Evolutionary conservation across 2,113 vertebrate genomes (phyloP).

Genomic region (Odobenus rosmarus): DNA sequence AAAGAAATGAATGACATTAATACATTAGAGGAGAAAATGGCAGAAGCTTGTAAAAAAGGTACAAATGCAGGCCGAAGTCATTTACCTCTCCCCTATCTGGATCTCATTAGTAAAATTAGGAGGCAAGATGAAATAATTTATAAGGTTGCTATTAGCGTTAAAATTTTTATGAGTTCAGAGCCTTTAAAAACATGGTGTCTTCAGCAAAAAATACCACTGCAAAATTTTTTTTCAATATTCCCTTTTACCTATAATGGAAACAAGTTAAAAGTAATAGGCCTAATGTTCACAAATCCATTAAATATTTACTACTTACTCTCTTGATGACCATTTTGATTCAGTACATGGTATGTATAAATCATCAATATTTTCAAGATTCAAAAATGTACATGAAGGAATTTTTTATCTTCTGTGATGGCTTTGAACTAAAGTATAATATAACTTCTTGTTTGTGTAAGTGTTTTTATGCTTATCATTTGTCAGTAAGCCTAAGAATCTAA

Average conservation of each 20-base stretch:
- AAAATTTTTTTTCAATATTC: conserved; percentile 61
- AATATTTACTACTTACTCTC: conserved; percentile 77
- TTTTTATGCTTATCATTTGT: conserved; percentile 30
- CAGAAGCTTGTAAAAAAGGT: neutral
- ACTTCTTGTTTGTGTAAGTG: neutral
- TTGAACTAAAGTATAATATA: conserved; percentile 38
- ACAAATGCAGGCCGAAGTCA: neutral
- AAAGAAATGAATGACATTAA: neutral
- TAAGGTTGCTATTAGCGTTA: conserved; percentile 72
- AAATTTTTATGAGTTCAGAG: conserved; percentile 67
- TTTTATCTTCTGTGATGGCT: conserved; percentile 42
- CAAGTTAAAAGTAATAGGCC: conserved; percentile 77
- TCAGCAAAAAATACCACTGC: conserved; percentile 65
- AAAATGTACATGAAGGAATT: conserved; percentile 47
- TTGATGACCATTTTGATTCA: conserved; percentile 67
- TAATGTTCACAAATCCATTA: conserved; percentile 74
- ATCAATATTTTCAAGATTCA: conserved; percentile 59
- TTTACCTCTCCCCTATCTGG: conserved; percentile 32
- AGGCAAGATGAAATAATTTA: conserved; percentile 64
- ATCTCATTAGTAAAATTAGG: conserved; percentile 71
- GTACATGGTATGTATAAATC: conserved; percentile 43
- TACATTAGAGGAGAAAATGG: neutral
- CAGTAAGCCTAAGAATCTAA: neutral
- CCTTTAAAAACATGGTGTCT: conserved; percentile 65
- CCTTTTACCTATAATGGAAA: conserved; percentile 76